Base-by-base conservation (phyloP, 2,797 vertebrate species). In the Myotis vivesi region DNA sequence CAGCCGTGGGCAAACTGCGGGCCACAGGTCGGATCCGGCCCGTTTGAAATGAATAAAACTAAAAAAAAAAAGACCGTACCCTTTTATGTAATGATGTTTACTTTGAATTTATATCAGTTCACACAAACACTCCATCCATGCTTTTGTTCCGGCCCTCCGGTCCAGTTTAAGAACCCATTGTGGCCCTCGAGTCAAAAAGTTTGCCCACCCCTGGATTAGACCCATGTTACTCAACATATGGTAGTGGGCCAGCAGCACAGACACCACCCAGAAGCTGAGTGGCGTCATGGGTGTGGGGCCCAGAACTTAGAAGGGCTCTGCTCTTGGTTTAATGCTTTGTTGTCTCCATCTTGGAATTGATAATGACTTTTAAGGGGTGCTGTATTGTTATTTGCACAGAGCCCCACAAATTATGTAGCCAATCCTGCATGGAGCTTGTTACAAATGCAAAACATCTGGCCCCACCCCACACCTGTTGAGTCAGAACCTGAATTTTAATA, bases 401-500 rank as follows among this genome's bases (percentile, higher is more conserved):
- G 51, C 16, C 28, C 22, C 20, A 15, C 17, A 64, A 77, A 80
- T 66, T 30, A 53, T 41, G 16, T 25, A 38, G 16, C 33, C 30
- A 36, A 20, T 87, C 17, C 36, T 69, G 44, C 53, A 30, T 44
- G 38, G 46, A 36, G 33, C n/a, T 83, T 69, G 28, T 20, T 85
- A 57, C 20, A 36, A 82, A 72, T 25, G 25, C n/a, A 88, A n/a
- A 82, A 22, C 12, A 23, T 33, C 28, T 33, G 23, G 11, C 16
- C 23, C 15, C 1, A 22, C 10, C 28, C 2, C 15, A 28, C 5
- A n/a, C 36, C 6, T 33, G 46, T 41, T 23, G 44, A 49, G 59
- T 72, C 41, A 95, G 59, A 66, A 76, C n/a, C 62, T 38, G 36
- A 44, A 55, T 49, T 55, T 76, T 64, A 89, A 76, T 8, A 38